Evolutionary conservation across 2,113 vertebrate species (phyloP), one percentile per base, ranked within the genome.

Genomic region (Crypturellus undulatus): DNA sequence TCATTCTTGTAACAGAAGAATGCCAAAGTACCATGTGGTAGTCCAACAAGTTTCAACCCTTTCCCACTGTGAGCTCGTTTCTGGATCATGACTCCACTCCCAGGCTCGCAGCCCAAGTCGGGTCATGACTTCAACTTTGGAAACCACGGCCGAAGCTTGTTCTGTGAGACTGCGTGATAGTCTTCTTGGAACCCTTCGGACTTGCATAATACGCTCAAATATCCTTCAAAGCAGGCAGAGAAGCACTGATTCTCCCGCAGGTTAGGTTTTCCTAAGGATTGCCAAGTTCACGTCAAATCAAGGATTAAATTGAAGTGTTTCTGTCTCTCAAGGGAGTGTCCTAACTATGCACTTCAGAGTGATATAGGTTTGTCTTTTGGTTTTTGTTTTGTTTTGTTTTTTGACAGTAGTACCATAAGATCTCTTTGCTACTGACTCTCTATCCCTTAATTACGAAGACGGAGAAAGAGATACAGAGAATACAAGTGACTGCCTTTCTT

Each of bases 31-130:
- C 22, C 15, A 10, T 3, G 9, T 56, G 28, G 28, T 56, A 56
- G 28, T 26, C 32, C 36, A 40, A 16, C 20, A 63, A 38, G 34
- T 21, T 79, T 56, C 62, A 38, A 25, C 25, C 13, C 34, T 43
- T 72, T 43, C 25, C 40, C 20, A n/a, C 20, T 28, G 40, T 0
- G 1, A 56, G 60, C 34, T 68, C 1, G 0, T 10, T 89, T 75
- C 62, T 63, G 30, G 19, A 20, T 68, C 24, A 12, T 42, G 47
- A 56, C 40, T 58, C 34, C 10, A 38, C 30, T 63, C 62, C 28
- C 54, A 68, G 21, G 18, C 12, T 54, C 72, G 22, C 43, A 72
- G 38, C 21, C 17, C 34, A 47, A 28, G 24, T 1, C 47, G 17
- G 11, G 17, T 24, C 45, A 40, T 14, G 30, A 52, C 4, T 28